Base-by-base conservation (phyloP, 1,140 invertebrate species). In the Ips typographus region DNA sequence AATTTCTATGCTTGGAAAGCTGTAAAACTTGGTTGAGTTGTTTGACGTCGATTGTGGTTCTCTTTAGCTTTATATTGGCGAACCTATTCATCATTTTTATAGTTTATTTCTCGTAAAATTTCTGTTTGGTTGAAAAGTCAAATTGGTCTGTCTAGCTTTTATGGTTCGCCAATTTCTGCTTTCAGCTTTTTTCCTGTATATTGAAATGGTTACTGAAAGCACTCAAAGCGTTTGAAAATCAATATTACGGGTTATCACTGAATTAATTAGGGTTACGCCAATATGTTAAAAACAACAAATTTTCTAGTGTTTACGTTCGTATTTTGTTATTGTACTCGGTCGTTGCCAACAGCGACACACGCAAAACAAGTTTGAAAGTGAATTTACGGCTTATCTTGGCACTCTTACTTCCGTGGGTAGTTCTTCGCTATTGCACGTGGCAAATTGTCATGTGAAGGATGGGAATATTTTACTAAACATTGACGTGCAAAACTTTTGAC, bases 31-130 rank as follows among this genome's bases (percentile, higher is more conserved):
- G 22, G 22, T 22, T 22, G 22, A 22, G 22, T 22, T 22, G 22
- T 22, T 22, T 22, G 37, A 41, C 56, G 56, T 60, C 47, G 55
- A 40, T 60, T 58, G 57, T 53, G 43, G 47, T 59, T 51, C 52
- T 68, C 43, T 47, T 56, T 39, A 36, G 36, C 53, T 56, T 57
- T 68, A 60, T 68, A 42, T 60, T 68, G 47, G 65, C 65, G 55
- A 60, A 59, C 65, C 57, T 44, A 40, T 37, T 49, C 51, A 42
- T 37, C 40, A 8, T 2, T 40, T 63, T 52, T 60, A 22, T 22
- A 22, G 22, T 22, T 22, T 22, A 22, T 22, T 22, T 22, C 22
- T 22, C 22, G 22, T 22, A 22, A 22, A 22, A 22, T 22, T 22
- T 22, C 22, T 22, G 22, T 22, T 22, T 22, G 22, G 22, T 22